Evolutionary conservation across 2,113 vertebrate genomes (phyloP), one percentile per base, ranked within the genome.

Genomic region (Propithecus coquereli): DNA sequence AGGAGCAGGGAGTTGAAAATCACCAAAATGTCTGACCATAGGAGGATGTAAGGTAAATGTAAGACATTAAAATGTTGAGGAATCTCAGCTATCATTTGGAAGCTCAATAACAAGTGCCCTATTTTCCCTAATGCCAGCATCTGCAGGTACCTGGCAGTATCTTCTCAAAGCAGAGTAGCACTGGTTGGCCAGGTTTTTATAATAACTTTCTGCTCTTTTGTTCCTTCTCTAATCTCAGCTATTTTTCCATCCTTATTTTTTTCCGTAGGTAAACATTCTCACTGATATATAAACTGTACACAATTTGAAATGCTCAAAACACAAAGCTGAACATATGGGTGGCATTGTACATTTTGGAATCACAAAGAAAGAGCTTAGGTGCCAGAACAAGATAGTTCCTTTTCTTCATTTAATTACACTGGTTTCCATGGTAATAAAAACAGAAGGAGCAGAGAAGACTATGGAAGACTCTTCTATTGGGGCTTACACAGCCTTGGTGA

Each of bases 371-470:
- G 17, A 83, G 18, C 32, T 50, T 45, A 73, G 54, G 7, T 86
- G 30, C 47, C 63, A 80, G 34, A 91, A 84, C 25, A 90, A 68
- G 57, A 65, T 37, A 3, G 17, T 76, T 52, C 10, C 70, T 92
- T 90, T 81, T 52, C 66, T 92, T 22, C 66, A 8, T 52, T 91
- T 94, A 68, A 92, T 83, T 74, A 45, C 18, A n/a, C n/a, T 32
- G 3, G 27, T 95, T 92, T 65, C 80, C 84, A 61, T 66, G 65
- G n/a, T 43, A 90, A 87, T 70, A 20, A 40, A 43, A 90, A 88
- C 22, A 12, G 17, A n/a, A 61, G 30, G 34, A 63, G 13, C 47
- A 59, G 50, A 14, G 32, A 23, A 65, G 54, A 12, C 27, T 23
- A 1, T 9, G 50, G 68, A 65, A 23, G 22, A 32, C 4, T 81